A percentile compares a stretch with the other conserved stretches of the same genome.
phyloP scores from a whole-genome alignment of 2,113 vertebrate species.

The Charina bottae region DNA sequence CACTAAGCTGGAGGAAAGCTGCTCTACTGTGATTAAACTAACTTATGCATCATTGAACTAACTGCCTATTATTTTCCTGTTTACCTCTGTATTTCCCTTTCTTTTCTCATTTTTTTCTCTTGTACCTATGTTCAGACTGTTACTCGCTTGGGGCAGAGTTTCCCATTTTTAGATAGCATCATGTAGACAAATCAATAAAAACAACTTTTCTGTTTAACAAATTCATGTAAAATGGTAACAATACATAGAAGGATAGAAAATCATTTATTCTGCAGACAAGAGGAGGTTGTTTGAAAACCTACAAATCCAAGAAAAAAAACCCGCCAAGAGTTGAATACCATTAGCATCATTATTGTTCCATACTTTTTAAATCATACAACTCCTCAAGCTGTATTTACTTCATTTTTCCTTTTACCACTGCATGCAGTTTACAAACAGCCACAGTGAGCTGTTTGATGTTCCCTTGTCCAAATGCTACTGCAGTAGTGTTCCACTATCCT shows the following conservation, averaged over 20 bases:
- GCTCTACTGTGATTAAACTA: neutral
- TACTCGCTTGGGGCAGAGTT: neutral
- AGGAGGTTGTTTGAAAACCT: neutral
- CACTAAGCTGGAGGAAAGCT: neutral
- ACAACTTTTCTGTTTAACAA: neutral
- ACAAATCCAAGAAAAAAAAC: neutral
- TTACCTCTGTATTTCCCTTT: neutral
- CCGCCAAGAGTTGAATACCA: rapidly evolving
- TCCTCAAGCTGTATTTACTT: neutral
- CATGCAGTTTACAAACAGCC: neutral
- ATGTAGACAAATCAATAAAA: neutral
- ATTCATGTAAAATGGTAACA: neutral
- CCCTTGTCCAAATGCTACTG: neutral
- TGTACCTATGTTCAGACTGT: neutral
- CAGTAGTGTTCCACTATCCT: neutral
- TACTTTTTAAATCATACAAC: neutral
- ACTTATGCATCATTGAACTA: neutral
- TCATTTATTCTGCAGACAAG: neutral
- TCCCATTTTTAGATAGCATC: neutral
- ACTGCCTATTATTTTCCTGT: neutral
- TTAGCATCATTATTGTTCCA: neutral
- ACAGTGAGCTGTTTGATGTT: neutral
- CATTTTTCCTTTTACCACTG: neutral
- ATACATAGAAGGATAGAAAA: neutral
- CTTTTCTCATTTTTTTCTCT: neutral